Evolutionary conservation across 2,113 vertebrate species (phyloP).

Genomic region (Fregetta grallaria): DNA sequence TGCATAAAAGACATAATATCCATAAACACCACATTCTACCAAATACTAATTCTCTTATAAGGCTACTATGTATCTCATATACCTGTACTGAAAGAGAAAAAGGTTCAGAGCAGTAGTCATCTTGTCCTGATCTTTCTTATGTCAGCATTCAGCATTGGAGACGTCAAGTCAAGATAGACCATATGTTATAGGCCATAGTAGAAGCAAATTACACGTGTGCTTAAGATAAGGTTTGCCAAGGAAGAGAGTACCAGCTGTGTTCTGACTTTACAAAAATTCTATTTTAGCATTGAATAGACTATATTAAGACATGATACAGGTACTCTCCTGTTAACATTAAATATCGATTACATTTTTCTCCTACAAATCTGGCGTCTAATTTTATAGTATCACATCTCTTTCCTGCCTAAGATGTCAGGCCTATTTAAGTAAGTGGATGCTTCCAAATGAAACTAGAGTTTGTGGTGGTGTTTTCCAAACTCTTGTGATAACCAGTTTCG

Average conservation of each 20-base stretch:
- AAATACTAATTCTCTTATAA: neutral
- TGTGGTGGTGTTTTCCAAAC: neutral
- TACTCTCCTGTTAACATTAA: neutral
- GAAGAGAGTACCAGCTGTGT: rapidly evolving
- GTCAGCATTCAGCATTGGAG: neutral
- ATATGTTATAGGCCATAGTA: neutral
- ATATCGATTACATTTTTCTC: neutral
- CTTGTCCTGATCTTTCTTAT: neutral
- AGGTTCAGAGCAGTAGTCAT: neutral
- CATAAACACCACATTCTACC: neutral
- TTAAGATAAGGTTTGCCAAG: neutral
- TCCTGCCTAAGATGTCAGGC: neutral
- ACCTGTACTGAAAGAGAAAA: neutral
- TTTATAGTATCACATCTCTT: neutral
- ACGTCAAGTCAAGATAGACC: neutral
- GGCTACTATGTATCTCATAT: neutral
- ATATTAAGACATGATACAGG: neutral
- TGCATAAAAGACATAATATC: neutral
- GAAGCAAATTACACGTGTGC: neutral
- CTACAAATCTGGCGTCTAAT: neutral
- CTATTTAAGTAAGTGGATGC: neutral
- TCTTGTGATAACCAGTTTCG: neutral
- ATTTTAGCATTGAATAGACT: neutral
- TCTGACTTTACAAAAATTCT: neutral
- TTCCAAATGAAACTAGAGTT: neutral